A percentile compares a stretch with the other conserved stretches of the same genome.
Evolutionary conservation across 2,888 invertebrate species (phyloP).

Genomic region (Drosophila meridiana): DNA sequence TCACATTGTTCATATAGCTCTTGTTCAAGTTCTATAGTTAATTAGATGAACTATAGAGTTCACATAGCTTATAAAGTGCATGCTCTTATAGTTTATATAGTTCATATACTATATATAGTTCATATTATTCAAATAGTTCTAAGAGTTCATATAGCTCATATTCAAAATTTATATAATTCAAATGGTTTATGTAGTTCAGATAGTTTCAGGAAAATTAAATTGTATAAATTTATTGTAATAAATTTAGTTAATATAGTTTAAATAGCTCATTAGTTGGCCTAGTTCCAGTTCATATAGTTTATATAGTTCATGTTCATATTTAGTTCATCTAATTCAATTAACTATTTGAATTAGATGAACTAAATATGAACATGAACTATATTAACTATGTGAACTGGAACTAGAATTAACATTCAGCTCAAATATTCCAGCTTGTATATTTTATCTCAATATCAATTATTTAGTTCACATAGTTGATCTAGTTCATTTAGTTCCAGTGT

Average conservation of each 20-base stretch:
- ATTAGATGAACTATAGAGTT: too few relatives aligned
- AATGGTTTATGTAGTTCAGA: too few relatives aligned
- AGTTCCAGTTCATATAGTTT: neutral
- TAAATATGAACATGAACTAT: neutral
- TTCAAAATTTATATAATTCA: too few relatives aligned
- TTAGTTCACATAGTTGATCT: neutral
- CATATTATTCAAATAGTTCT: too few relatives aligned
- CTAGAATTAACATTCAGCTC: neutral
- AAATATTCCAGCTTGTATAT: too few relatives aligned
- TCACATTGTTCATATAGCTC: neutral
- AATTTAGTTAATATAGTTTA: too few relatives aligned
- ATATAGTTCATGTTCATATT: neutral
- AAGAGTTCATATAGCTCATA: neutral
- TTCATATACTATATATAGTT: neutral
- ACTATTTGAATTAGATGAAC: too few relatives aligned
- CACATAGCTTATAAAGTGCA: neutral
- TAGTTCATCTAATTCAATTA: too few relatives aligned
- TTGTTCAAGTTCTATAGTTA: too few relatives aligned
- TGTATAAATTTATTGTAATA: too few relatives aligned
- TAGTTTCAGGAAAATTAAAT: too few relatives aligned
- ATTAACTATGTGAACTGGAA: neutral
- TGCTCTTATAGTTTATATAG: neutral
- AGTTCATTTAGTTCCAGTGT: too few relatives aligned
- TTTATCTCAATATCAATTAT: neutral
- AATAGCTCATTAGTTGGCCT: neutral